Base-by-base conservation (phyloP, 2,113 vertebrate genomes). In the Pantherophis guttatus region DNA sequence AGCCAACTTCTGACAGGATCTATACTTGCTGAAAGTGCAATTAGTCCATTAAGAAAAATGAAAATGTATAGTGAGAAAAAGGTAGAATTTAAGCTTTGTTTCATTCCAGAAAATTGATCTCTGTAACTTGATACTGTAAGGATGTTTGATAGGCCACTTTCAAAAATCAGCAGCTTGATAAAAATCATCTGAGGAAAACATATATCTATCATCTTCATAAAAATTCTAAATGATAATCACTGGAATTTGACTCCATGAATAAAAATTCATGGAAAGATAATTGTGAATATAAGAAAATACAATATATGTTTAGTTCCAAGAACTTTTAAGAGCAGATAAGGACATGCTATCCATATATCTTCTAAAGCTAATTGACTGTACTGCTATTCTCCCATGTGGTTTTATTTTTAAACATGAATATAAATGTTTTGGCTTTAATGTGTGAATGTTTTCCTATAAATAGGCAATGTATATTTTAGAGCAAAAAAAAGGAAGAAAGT, bases 111-210 rank as follows among this genome's bases (percentile, higher is more conserved):
- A 62, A 88, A 89, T 2, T 93, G 97, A 96, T 94, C 94, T 95
- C 93, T 96, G 59, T 95, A 94, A 96, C 96, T 95, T 97, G 93
- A 97, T 93, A 95, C 94, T 94, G 96, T 86, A 90, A 94, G 91
- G 93, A 94, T 95, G 94, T 95, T 96, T 97, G 94, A 96, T 94
- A 95, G 0, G 86, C 0, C 94, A 95, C 96, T 65, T 93, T 91
- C 23, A 93, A 93, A 95, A 96, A 95, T 94, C 21, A 95, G 91
- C 89, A 94, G 95, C 24, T 65, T 93, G 93, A 96, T 94, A 95
- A 94, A 94, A 75, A 59, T 48, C 44, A 48, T 48, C 29, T 26
- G 86, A 39, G 75, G 11, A 58, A 87, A 92, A 39, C 48, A n/a
- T 24, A 9, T 8, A 15, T 65, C 21, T 65, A 48, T 33, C 15